These are phyloP conservation scores for Zaprionus vittiger DNA, from an alignment of 1,140 invertebrate species.

Conservation along the genomic window DNA sequence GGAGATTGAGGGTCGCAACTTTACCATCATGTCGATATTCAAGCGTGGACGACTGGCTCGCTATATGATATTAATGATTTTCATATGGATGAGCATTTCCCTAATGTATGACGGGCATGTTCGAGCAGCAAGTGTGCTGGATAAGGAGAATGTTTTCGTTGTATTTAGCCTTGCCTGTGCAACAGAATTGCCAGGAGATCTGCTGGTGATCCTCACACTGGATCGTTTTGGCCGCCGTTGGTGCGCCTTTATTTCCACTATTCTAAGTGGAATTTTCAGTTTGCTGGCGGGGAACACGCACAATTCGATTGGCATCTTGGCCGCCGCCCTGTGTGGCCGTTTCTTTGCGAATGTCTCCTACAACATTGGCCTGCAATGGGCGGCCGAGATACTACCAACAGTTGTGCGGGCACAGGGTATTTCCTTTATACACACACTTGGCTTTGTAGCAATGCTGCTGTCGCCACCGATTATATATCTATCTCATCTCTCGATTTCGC, in stretches of 20 bases:
- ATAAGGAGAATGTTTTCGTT: slow-evolving; percentile 90
- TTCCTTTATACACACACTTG: slow-evolving; percentile 93
- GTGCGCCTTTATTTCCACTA: slow-evolving; percentile 92
- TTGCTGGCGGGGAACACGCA: slow-evolving; percentile 89
- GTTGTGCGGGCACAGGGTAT: slow-evolving; percentile 94
- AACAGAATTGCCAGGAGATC: slow-evolving; percentile 90
- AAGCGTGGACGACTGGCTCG: slow-evolving; percentile 88
- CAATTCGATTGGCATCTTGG: slow-evolving; percentile 87
- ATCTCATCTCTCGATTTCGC: slow-evolving; percentile 87
- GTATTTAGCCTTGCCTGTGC: slow-evolving; percentile 93
- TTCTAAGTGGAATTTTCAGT: slow-evolving; percentile 92
- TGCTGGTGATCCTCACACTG: slow-evolving; percentile 90
- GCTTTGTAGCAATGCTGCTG: slow-evolving; percentile 92
- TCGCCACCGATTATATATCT: slow-evolving; percentile 93
- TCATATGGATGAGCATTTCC: slow-evolving; percentile 94
- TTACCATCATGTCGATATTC: slow-evolving; percentile 91
- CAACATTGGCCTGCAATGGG: slow-evolving; percentile 95
- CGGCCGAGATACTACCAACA: slow-evolving; percentile 93
- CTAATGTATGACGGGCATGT: slow-evolving; percentile 95
- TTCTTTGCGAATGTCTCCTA: slow-evolving; percentile 95
- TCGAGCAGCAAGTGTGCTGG: slow-evolving; percentile 92
- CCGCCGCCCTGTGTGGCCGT: slow-evolving; percentile 90
- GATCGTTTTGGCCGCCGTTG: slow-evolving; percentile 93
- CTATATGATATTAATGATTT: slow-evolving; percentile 90
- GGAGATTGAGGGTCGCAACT: slow-evolving; percentile 88